Evolutionary conservation across 2,113 vertebrate species (phyloP), one percentile per base, ranked within the genome.

Genomic region (Siniperca knerii): DNA sequence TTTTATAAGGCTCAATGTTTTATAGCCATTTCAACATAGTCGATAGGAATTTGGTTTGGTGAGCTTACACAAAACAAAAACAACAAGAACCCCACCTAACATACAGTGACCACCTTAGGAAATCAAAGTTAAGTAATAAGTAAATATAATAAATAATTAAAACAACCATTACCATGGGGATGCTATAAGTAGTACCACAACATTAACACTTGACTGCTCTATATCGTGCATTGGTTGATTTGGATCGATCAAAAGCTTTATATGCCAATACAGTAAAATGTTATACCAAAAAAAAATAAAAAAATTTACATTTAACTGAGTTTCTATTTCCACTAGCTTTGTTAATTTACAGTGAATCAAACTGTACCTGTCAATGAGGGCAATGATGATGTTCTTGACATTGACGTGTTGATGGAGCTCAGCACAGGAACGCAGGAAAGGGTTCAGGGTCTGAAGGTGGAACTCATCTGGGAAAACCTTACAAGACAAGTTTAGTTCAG

Each of bases 391-490:
- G 94, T 99, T 99, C 96, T 99, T 99, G 79, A 99, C 98, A 33
- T 99, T 99, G 92, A 99, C 98, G 46, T 98, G 97, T 93, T 99
- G 98, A 88, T 99, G 98, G 69, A 99, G 95, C 86, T 99, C 98
- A 20, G 98, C 98, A 94, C 98, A 99, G 58, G 98, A 96, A 68
- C 98, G 96, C 79, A 99, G 96, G 94, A 99, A 99, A 46, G 97
- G 98, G 92, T 99, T 99, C 92, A 99, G 90, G 4, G 98, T 99
- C 94, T 99, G 98, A 81, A 99, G 97, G 82, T 99, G 98, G 93
- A 99, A 99, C 96, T 99, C 98, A 82, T 99, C 98, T 65, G 98
- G 98, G 86, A 99, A 99, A 88, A 99, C 98, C 98, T 99, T 66
- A 4, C 1, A 33, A 75, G 3, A 85, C 85, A 13, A 42, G 42